Percentiles rank a stretch among this genome's conserved stretches.
phyloP scores from a whole-genome alignment of 2,797 vertebrate species.

The Notamacropus eugenii region DNA sequence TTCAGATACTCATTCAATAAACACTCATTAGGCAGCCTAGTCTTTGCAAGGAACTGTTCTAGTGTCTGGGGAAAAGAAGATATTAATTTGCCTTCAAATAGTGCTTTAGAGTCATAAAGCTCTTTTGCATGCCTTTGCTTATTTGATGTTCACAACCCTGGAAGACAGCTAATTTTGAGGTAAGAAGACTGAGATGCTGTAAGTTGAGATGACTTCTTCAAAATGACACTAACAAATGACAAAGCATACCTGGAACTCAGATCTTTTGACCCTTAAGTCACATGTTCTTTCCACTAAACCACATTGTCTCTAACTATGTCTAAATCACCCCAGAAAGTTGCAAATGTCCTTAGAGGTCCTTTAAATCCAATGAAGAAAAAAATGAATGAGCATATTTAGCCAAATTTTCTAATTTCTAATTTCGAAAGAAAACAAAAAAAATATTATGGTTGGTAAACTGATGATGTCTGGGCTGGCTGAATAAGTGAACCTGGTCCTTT shows the following conservation, averaged over 20 bases:
- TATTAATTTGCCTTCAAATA: neutral
- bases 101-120: neutral
- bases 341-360: neutral
- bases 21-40: neutral
- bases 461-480: neutral
- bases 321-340: neutral
- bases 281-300: neutral
- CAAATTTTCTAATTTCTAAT: neutral
- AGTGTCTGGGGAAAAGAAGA: neutral
- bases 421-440: neutral
- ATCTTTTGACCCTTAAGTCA: neutral
- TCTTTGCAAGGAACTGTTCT: neutral
- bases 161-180: neutral
- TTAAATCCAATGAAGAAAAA: neutral
- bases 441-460: neutral
- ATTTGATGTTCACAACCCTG: neutral
- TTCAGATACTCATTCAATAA: neutral
- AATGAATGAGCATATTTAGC: neutral
- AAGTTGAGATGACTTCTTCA: neutral
- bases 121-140: neutral
- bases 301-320: neutral
- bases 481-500: neutral
- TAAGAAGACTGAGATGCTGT: neutral
- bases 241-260: neutral
- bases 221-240: neutral